Percentiles rank a stretch among this genome's conserved stretches.
phyloP scores from a whole-genome alignment of 2,888 invertebrate species.

The Antitype chi region DNA sequence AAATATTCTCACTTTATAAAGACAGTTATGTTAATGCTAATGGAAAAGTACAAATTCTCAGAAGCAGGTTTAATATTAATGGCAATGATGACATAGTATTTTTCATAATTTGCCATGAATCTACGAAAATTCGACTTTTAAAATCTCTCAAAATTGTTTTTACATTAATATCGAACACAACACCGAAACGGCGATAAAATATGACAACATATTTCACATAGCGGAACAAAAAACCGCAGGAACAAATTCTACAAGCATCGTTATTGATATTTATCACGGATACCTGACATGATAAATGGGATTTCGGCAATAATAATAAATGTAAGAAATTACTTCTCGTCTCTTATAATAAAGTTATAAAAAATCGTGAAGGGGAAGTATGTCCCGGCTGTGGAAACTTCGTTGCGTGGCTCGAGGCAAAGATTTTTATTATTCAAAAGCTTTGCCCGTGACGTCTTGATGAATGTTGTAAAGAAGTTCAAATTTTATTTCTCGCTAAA shows the following conservation, averaged over 20 bases:
- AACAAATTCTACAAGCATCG: constrained; percentile 65
- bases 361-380: constrained; percentile 65
- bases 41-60: constrained; percentile 9
- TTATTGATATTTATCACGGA: constrained; percentile 72
- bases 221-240: constrained; percentile 59
- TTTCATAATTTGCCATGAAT: not conserved
- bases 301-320: constrained; percentile 76
- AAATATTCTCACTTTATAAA: not conserved
- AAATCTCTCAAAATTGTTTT: constrained; percentile 52
- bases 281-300: constrained; percentile 69
- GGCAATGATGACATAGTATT: constrained; percentile 20
- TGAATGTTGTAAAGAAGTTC: constrained; percentile 87
- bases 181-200: constrained; percentile 61
- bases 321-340: constrained; percentile 74
- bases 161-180: constrained; percentile 57
- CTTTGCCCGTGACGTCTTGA: constrained; percentile 86
- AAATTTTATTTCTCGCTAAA: constrained; percentile 83
- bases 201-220: constrained; percentile 68
- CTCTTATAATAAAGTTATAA: constrained; percentile 73
- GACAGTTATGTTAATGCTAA: not conserved
- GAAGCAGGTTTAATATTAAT: not conserved
- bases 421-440: constrained; percentile 88
- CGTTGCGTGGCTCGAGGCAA: constrained; percentile 67
- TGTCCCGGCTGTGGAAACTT: constrained; percentile 62
- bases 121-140: constrained; percentile 5